These are phyloP conservation scores for Marcusenius ussheri DNA, from an alignment of 2,113 vertebrate species.

Conservation along the genomic window DNA sequence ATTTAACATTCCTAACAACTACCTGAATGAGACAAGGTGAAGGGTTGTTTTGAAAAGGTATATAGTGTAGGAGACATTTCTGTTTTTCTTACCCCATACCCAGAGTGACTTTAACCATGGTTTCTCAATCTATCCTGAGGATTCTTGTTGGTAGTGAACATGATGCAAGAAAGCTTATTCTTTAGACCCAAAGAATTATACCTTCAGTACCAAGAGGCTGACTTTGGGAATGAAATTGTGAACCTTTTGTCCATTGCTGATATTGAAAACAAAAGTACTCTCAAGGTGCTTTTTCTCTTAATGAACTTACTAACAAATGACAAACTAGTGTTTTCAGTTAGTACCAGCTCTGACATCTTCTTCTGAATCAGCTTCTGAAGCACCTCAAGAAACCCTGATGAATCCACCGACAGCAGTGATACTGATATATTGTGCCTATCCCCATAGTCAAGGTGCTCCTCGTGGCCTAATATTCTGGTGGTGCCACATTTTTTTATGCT, in stretches of 20 bases:
- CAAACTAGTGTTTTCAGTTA: not conserved
- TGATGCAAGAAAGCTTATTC: slow-evolving; percentile 17
- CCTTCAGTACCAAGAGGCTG: slow-evolving; percentile 23
- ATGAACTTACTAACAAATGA: not conserved
- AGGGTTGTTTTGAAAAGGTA: slow-evolving; percentile 21
- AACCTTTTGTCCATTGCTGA: slow-evolving; percentile 6
- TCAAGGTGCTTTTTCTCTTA: slow-evolving; percentile 15
- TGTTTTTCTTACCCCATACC: not conserved
- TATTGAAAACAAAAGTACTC: slow-evolving; percentile 16
- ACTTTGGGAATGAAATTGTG: slow-evolving; percentile 24
- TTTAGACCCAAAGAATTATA: not conserved
- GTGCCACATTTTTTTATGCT: no score
- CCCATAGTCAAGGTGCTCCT: not conserved
- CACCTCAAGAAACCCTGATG: not conserved
- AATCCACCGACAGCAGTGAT: not conserved
- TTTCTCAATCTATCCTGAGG: not conserved
- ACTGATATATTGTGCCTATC: not conserved
- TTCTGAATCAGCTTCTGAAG: not conserved
- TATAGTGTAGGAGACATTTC: not conserved
- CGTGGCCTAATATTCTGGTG: no score
- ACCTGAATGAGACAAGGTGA: not conserved
- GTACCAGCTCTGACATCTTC: not conserved
- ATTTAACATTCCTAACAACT: not conserved
- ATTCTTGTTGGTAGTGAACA: slow-evolving; percentile 6
- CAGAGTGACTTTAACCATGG: not conserved